Evolutionary conservation across 1,140 invertebrate genomes (phyloP).

Genomic region (Agrilus planipennis): DNA sequence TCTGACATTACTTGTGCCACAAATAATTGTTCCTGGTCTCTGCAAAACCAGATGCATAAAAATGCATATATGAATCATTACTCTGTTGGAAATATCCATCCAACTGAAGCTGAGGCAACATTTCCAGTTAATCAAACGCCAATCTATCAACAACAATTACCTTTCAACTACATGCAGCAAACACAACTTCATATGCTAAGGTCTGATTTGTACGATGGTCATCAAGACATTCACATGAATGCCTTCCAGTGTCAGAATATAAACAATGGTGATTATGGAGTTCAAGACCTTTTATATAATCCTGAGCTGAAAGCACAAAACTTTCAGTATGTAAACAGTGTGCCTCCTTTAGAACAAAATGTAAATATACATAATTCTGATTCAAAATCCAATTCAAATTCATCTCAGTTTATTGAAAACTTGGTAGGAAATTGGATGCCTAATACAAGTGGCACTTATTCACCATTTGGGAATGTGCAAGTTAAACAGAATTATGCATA

Average conservation of each 20-base stretch:
- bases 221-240: too few relatives aligned
- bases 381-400: neutral
- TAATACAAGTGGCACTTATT: conserved; percentile 68
- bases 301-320: neutral
- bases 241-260: too few relatives aligned
- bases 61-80: conserved; percentile 28
- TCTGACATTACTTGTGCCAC: conserved; percentile 33
- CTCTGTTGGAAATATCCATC: conserved; percentile 7
- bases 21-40: conserved; percentile 20
- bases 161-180: conserved; percentile 18
- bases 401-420: conserved; percentile 49
- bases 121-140: conserved; percentile 1
- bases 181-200: too few relatives aligned
- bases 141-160: neutral
- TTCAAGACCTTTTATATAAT: too few relatives aligned
- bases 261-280: too few relatives aligned
- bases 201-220: too few relatives aligned
- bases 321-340: neutral
- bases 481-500: too few relatives aligned
- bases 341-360: neutral
- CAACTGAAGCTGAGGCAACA: conserved; percentile 8
- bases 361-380: neutral
- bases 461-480: conserved; percentile 53
- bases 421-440: conserved; percentile 70
- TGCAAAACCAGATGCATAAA: conserved; percentile 23